Evolutionary conservation across 1,140 invertebrate genomes (phyloP).

Genomic region (Neoseiulus cucumeris): DNA sequence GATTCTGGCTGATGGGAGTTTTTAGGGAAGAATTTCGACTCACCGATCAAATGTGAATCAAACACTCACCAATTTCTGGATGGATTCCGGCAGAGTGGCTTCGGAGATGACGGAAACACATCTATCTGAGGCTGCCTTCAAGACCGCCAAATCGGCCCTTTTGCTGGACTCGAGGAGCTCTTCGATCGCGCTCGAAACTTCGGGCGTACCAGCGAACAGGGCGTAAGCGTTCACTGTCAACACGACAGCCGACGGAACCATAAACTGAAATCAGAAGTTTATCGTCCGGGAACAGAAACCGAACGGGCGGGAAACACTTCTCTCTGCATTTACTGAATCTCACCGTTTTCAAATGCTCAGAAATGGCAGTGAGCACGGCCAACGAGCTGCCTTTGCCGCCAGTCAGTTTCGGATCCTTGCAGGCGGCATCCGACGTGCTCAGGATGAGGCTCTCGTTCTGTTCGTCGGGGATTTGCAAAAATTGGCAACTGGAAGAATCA

Average conservation of each 20-base stretch:
- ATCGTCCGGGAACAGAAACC: no score
- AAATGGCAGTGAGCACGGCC: conserved; percentile 32
- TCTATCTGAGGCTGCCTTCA: neutral
- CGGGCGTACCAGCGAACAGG: neutral
- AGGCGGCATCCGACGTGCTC: conserved; percentile 23
- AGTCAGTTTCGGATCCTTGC: conserved; percentile 32
- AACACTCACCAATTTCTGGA: neutral
- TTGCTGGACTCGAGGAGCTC: neutral
- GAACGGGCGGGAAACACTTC: no score
- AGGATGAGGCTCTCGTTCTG: neutral
- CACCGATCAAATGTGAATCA: no score
- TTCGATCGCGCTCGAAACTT: neutral
- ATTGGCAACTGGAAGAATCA: neutral
- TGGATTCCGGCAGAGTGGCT: neutral
- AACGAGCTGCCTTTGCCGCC: conserved; percentile 51
- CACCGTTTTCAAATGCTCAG: neutral
- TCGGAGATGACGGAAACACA: neutral
- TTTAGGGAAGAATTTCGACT: no score
- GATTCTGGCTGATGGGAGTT: no score
- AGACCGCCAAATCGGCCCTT: neutral
- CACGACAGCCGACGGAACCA: neutral
- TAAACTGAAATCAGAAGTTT: neutral
- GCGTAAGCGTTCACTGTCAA: neutral
- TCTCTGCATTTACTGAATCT: no score
- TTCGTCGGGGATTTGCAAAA: neutral